Evolutionary conservation across 2,113 vertebrate genomes (phyloP).

Genomic region (Onychostruthus taczanowskii): DNA sequence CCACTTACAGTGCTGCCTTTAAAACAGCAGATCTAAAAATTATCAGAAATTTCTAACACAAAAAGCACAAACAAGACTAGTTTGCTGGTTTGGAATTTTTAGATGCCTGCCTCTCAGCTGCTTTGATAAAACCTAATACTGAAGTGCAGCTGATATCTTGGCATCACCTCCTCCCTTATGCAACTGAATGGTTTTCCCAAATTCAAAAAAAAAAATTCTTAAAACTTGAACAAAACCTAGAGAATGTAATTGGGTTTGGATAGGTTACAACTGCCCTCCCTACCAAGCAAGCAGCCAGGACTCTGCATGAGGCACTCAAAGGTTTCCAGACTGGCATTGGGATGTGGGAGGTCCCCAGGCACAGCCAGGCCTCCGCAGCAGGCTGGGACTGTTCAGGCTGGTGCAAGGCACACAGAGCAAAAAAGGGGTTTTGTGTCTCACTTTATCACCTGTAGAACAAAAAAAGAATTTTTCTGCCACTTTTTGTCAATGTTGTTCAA

Average conservation of each 20-base stretch:
- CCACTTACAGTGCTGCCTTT: background rate
- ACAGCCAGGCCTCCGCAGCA: background rate
- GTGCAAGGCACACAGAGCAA: background rate
- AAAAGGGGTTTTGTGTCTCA: background rate
- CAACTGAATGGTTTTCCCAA: background rate
- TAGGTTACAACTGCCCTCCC: background rate
- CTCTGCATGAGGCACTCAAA: accelerated
- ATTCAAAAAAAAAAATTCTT: background rate
- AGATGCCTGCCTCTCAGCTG: background rate
- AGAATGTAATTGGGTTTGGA: background rate
- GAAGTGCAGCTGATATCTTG: background rate
- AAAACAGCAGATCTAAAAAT: background rate
- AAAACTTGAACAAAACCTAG: background rate
- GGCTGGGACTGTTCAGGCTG: background rate
- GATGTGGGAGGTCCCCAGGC: background rate
- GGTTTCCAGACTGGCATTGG: background rate
- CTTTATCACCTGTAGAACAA: background rate
- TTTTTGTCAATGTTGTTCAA: background rate
- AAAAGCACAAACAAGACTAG: background rate
- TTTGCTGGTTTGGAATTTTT: background rate
- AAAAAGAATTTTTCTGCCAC: background rate
- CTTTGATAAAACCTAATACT: background rate
- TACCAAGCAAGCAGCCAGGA: background rate
- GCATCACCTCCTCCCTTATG: background rate
- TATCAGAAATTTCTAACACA: background rate